Conservation (phyloP, 2,888 invertebrate species). For the Tholera decimalis region DNA sequence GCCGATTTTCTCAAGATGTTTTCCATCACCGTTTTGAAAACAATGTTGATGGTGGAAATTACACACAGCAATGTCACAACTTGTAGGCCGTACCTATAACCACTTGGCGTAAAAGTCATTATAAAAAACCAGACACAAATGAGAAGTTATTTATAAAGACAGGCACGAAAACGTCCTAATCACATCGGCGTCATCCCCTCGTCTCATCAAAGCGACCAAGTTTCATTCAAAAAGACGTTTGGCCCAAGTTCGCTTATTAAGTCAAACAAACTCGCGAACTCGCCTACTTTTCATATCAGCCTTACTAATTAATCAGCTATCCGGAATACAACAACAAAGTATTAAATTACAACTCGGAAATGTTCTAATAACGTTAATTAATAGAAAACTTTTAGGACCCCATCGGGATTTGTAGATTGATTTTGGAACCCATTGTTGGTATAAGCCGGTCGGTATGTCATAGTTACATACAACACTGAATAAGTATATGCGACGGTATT, state of each 20-base stretch:
- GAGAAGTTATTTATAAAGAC: constrained; percentile 56
- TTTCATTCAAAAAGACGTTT: constrained; percentile 86
- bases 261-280: constrained; percentile 75
- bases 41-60: no score
- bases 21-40: no score
- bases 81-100: no score
- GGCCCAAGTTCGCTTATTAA: constrained; percentile 87
- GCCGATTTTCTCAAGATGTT: no score
- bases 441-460: not conserved
- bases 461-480: not conserved
- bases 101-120: no score
- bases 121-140: constrained; percentile 31
- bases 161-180: constrained; percentile 73
- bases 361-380: constrained; percentile 81
- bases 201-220: constrained; percentile 82
- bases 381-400: constrained; percentile 72
- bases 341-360: constrained; percentile 81
- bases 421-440: constrained; percentile 38
- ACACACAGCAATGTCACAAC: no score
- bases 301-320: constrained; percentile 88
- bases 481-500: no score
- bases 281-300: constrained; percentile 85
- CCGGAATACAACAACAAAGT: constrained; percentile 85
- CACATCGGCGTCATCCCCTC: constrained; percentile 75
- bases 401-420: constrained; percentile 41